A percentile compares a stretch with the other conserved stretches of the same genome.
phyloP scores from a whole-genome alignment of 2,113 vertebrate species.

The Agapornis roseicollis region DNA sequence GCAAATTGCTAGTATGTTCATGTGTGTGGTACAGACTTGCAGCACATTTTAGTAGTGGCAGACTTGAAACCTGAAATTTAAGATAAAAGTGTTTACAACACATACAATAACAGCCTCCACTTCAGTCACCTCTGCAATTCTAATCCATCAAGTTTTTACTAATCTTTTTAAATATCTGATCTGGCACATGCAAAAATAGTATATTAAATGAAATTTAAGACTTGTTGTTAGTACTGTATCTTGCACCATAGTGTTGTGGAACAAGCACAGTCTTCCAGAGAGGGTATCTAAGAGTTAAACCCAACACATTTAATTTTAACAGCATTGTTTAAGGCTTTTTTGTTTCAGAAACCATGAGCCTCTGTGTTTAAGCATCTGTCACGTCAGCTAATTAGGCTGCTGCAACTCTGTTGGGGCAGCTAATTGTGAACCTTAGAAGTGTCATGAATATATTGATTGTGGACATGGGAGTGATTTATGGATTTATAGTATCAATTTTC shows the following conservation, averaged over 20 bases:
- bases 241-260: not conserved
- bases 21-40: not conserved
- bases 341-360: not conserved
- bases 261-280: not conserved
- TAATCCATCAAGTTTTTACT: not conserved
- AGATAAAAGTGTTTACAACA: not conserved
- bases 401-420: not conserved
- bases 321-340: not conserved
- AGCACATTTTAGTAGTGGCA: not conserved
- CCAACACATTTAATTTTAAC: not conserved
- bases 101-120: not conserved
- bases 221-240: not conserved
- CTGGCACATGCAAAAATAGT: not conserved
- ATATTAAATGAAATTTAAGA: not conserved
- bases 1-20: not conserved
- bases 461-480: not conserved
- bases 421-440: constrained; percentile 4
- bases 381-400: constrained; percentile 2
- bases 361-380: not conserved
- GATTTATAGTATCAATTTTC: constrained; percentile 35
- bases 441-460: not conserved
- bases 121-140: not conserved
- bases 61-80: not conserved
- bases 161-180: not conserved
- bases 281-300: not conserved